Percentiles rank a stretch among this genome's conserved stretches.
These are phyloP conservation scores for Molossus alvarezi DNA, from an alignment of 2,797 vertebrate genomes.

Conservation along the genomic window DNA sequence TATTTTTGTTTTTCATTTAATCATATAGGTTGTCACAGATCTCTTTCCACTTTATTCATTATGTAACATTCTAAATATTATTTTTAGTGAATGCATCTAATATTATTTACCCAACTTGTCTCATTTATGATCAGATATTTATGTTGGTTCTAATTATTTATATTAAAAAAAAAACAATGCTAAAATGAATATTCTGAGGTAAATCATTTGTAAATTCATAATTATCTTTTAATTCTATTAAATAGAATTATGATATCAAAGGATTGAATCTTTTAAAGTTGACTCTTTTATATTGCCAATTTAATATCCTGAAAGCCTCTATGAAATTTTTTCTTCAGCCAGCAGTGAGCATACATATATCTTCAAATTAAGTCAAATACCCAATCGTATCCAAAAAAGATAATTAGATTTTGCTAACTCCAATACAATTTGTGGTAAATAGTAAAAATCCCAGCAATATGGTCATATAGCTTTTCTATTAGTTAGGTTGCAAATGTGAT, in stretches of 20 bases:
- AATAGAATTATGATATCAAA: conserved; percentile 48
- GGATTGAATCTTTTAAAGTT: background rate
- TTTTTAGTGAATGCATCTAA: conserved; percentile 30
- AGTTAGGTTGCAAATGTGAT: background rate
- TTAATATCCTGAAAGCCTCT: background rate
- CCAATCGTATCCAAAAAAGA: background rate
- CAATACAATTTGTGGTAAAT: background rate
- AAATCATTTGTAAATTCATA: background rate
- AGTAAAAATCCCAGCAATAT: background rate
- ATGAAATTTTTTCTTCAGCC: background rate
- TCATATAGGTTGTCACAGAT: background rate
- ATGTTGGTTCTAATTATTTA: conserved; percentile 14
- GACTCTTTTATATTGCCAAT: background rate
- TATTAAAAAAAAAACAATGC: conserved; percentile 60
- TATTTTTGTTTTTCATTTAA: background rate
- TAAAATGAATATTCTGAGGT: conserved; percentile 24
- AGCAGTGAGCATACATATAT: background rate
- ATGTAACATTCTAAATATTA: conserved; percentile 40
- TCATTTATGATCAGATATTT: background rate
- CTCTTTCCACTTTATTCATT: background rate
- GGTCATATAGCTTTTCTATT: conserved; percentile 17
- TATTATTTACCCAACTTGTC: conserved; percentile 23
- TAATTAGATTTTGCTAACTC: conserved; percentile 19
- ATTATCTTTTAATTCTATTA: conserved; percentile 47
- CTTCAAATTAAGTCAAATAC: conserved; percentile 60